Evolutionary conservation across 2,113 vertebrate species (phyloP).

Genomic region (Struthidea cinerea): DNA sequence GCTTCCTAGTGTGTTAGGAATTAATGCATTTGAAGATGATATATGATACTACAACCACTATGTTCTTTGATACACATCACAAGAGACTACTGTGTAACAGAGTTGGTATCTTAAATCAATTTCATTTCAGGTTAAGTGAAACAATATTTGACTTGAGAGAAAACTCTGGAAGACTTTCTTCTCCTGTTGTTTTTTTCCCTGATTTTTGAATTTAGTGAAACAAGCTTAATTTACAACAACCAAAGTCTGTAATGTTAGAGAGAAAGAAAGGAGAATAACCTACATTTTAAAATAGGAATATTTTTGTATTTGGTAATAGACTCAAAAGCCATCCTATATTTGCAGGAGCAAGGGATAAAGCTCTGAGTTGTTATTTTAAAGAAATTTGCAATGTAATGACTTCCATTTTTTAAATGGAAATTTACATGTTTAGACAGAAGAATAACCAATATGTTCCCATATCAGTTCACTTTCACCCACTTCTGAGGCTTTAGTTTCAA

Average conservation of each 20-base stretch:
- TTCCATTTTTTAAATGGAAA: not conserved
- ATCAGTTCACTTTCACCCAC: not conserved
- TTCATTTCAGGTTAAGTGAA: not conserved
- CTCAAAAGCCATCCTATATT: not conserved
- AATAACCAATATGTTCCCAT: not conserved
- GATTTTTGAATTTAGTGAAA: not conserved
- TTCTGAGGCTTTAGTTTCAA: not conserved
- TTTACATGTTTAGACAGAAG: not conserved
- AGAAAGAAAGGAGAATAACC: not conserved
- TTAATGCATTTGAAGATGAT: not conserved
- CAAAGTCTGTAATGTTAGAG: not conserved
- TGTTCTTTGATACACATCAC: not conserved
- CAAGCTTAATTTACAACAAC: not conserved
- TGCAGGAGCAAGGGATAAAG: not conserved
- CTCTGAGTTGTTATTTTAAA: not conserved
- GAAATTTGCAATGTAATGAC: not conserved
- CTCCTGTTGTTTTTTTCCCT: fast-evolving
- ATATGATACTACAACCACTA: no score
- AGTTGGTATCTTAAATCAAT: not conserved
- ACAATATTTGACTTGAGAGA: not conserved
- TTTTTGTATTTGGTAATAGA: not conserved
- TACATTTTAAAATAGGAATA: not conserved
- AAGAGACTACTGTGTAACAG: not conserved
- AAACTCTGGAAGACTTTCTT: not conserved
- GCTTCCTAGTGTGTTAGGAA: not conserved